phyloP scores from a whole-genome alignment of 1,140 invertebrate genomes.

The Bilobella aurantiaca region DNA sequence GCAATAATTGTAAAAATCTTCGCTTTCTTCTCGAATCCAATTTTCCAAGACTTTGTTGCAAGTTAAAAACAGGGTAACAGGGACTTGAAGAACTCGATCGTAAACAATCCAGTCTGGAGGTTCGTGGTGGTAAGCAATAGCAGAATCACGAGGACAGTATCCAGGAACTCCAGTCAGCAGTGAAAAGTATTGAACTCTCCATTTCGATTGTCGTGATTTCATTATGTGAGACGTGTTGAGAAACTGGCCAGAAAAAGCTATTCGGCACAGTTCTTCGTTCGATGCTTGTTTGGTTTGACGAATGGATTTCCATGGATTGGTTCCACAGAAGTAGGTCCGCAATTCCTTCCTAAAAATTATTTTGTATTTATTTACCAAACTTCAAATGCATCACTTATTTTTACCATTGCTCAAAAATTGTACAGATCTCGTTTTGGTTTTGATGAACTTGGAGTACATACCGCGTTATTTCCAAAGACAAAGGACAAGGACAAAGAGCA shows the following conservation, averaged over 20 bases:
- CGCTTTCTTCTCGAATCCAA: constrained; percentile 2
- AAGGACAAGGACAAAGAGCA: too few species aligned
- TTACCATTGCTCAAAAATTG: too few species aligned
- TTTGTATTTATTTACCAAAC: too few species aligned
- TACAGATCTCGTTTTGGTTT: too few species aligned
- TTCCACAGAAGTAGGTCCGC: not conserved
- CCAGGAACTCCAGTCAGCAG: not conserved
- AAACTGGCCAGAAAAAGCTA: not conserved
- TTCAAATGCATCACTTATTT: too few species aligned
- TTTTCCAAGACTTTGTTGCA: not conserved
- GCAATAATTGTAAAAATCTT: not conserved
- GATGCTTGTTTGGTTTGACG: not conserved
- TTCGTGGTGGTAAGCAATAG: not conserved
- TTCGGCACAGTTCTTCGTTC: not conserved
- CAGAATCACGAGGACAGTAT: not conserved
- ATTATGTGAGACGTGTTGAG: not conserved
- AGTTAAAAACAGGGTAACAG: not conserved
- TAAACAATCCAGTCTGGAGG: constrained; percentile 6
- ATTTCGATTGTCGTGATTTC: not conserved
- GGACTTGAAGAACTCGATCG: not conserved
- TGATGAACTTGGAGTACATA: too few species aligned
- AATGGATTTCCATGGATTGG: not conserved
- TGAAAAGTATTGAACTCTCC: not conserved
- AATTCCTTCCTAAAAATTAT: not conserved
- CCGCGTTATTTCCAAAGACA: too few species aligned